Evolutionary conservation across 1,140 invertebrate species (phyloP).

Genomic region (Hylaeus volcanicus): DNA sequence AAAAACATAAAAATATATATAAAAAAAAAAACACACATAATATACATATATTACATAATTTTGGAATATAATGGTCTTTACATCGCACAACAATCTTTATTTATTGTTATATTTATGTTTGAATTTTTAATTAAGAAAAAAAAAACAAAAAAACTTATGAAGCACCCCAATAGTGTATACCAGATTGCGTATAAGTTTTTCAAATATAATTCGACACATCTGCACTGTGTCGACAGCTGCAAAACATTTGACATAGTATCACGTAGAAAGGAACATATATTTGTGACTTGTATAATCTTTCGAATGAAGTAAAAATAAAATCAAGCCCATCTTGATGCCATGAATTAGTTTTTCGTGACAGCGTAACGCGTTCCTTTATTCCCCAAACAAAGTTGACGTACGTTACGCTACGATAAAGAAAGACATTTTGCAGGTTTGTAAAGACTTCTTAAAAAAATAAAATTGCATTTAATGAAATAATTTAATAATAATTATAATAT

Average conservation of each 20-base stretch:
- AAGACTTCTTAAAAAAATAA: constrained; percentile 60
- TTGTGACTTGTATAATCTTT: constrained; percentile 2
- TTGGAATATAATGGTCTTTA: no score
- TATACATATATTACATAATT: no score
- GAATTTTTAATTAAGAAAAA: no score
- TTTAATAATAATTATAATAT: constrained; percentile 55
- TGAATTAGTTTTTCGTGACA: not conserved
- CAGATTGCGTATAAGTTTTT: constrained; percentile 3
- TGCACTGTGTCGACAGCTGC: not conserved
- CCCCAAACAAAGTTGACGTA: constrained; percentile 9
- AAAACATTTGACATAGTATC: constrained; percentile 30
- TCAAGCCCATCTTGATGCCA: not conserved
- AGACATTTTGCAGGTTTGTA: constrained; percentile 34
- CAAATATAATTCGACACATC: not conserved
- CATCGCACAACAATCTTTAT: no score
- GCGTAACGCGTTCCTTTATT: constrained; percentile 15
- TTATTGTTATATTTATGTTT: no score
- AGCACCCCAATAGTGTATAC: not conserved
- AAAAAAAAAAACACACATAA: no score
- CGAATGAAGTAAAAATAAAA: not conserved
- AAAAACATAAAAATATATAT: no score
- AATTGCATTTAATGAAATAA: constrained; percentile 62
- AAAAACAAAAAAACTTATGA: no score
- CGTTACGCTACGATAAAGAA: constrained; percentile 28
- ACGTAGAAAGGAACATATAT: constrained; percentile 24